phyloP scores from a whole-genome alignment of 1,140 invertebrate genomes.

The Ceratosolen fusciceps region DNA sequence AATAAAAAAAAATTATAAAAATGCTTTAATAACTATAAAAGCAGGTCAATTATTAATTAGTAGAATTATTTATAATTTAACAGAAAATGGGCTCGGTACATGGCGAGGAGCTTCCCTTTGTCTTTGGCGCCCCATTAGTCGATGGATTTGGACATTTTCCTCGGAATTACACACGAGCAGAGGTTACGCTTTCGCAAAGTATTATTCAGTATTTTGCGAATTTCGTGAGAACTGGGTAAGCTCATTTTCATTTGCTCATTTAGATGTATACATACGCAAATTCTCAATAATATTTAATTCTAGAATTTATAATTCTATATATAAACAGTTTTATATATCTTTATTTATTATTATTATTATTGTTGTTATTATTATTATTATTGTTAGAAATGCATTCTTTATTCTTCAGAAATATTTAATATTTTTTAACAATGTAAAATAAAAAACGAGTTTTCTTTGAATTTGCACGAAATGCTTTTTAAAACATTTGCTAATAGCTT shows the following conservation, averaged over 20 bases:
- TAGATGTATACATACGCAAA: background rate
- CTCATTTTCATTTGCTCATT: too few relatives aligned
- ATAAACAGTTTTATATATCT: too few relatives aligned
- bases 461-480: too few relatives aligned
- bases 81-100: slow-evolving; percentile 88
- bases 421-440: too few relatives aligned
- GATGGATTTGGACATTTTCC: slow-evolving; percentile 84
- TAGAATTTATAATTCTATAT: too few relatives aligned
- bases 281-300: too few relatives aligned
- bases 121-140: slow-evolving; percentile 87
- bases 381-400: too few relatives aligned
- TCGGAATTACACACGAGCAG: slow-evolving; percentile 84
- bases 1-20: slow-evolving; percentile 21
- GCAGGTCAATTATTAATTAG: slow-evolving; percentile 26
- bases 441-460: too few relatives aligned
- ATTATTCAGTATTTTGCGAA: slow-evolving; percentile 91
- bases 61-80: slow-evolving; percentile 61
- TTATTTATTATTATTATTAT: too few relatives aligned
- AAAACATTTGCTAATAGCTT: too few relatives aligned
- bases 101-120: slow-evolving; percentile 91
- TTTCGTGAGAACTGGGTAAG: slow-evolving; percentile 93
- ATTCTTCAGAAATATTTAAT: too few relatives aligned
- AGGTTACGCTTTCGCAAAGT: slow-evolving; percentile 86
- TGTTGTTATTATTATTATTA: too few relatives aligned
- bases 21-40: slow-evolving; percentile 30